These are phyloP conservation scores for Brachymystax lenok DNA, from an alignment of 2,797 vertebrate species.

Conservation along the genomic window DNA sequence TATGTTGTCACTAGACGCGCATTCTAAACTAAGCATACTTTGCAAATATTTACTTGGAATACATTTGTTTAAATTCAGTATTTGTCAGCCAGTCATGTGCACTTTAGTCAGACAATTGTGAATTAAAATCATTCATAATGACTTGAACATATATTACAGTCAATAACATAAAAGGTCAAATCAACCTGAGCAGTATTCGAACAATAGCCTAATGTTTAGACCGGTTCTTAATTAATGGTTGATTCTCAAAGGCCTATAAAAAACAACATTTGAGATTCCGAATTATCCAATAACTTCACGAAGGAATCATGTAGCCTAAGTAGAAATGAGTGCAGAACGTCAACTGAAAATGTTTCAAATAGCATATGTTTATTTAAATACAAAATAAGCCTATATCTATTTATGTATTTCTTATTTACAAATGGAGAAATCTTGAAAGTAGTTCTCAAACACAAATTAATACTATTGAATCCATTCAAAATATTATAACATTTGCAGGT, in stretches of 20 bases:
- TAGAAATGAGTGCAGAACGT: neutral
- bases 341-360: neutral
- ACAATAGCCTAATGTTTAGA: neutral
- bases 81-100: neutral
- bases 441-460: slow-evolving; percentile 24
- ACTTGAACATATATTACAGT: slow-evolving; percentile 1
- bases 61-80: neutral
- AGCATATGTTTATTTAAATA: slow-evolving; percentile 3
- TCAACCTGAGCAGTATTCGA: neutral
- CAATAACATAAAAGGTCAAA: neutral
- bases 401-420: slow-evolving; percentile 24
- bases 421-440: slow-evolving; percentile 7
- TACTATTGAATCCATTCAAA: slow-evolving; percentile 58
- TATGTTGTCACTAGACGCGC: neutral
- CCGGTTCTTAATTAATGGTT: neutral
- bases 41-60: neutral
- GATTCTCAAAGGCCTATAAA: neutral
- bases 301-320: neutral
- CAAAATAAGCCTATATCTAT: slow-evolving; percentile 2
- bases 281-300: neutral
- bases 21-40: neutral
- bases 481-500: slow-evolving; percentile 62
- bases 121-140: neutral
- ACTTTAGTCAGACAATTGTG: neutral
- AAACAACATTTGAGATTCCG: neutral